Conservation (phyloP, 2,797 vertebrate species). For the Platalea minor region DNA sequence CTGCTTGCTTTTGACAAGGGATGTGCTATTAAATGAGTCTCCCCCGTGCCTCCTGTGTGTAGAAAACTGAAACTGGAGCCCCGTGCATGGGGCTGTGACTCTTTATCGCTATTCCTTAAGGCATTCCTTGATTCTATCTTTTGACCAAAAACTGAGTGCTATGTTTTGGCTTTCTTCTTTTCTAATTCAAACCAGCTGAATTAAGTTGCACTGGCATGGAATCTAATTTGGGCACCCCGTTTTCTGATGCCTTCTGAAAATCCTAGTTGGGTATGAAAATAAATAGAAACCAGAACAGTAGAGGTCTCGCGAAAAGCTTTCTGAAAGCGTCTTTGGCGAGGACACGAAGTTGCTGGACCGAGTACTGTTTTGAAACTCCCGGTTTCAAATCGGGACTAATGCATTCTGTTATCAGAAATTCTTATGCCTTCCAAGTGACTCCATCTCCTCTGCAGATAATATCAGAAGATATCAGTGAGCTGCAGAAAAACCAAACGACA, state of each 20-base stretch:
- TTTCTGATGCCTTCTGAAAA: not conserved
- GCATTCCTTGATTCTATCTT: not conserved
- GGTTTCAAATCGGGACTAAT: not conserved
- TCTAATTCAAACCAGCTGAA: not conserved
- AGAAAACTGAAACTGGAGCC: not conserved
- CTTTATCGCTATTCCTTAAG: not conserved
- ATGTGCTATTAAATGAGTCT: not conserved
- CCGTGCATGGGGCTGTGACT: not conserved
- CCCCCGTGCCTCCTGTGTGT: not conserved
- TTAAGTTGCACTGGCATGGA: not conserved
- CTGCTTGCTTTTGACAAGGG: not conserved
- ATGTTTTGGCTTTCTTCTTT: not conserved
- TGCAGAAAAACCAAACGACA: conserved; percentile 97
- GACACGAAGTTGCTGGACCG: not conserved
- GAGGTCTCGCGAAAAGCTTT: not conserved
- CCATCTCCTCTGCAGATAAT: conserved; percentile 83
- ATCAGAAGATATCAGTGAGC: conserved; percentile 93
- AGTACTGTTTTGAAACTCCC: not conserved
- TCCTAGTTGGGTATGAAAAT: not conserved
- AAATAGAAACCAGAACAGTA: not conserved
- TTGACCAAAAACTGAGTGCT: not conserved
- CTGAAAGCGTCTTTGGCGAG: not conserved
- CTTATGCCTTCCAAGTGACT: not conserved
- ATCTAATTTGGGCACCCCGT: not conserved
- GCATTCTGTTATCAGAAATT: not conserved